These are phyloP conservation scores for Ophion ellenae DNA, from an alignment of 2,888 invertebrate genomes.

Conservation along the genomic window DNA sequence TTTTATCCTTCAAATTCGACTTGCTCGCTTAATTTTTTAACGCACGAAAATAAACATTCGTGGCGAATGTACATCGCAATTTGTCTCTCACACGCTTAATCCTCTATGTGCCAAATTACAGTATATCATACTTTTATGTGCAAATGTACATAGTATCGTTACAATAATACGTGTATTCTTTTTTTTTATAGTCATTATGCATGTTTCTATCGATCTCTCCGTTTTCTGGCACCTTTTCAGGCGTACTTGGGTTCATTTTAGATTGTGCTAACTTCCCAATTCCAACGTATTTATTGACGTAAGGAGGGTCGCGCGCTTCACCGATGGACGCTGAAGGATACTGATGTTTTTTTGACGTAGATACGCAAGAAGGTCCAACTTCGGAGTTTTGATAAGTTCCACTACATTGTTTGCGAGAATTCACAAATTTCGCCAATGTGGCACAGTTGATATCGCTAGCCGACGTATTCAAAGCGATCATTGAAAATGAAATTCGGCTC, in stretches of 20 bases:
- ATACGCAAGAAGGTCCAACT: background rate
- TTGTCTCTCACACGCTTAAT: conserved; percentile 40
- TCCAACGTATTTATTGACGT: background rate
- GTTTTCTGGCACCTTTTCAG: conserved; percentile 5
- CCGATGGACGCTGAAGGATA: background rate
- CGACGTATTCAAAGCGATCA: background rate
- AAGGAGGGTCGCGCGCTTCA: background rate
- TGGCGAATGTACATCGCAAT: conserved; percentile 32
- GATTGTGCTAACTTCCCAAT: conserved; percentile 2
- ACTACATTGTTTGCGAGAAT: background rate
- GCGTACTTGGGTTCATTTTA: background rate
- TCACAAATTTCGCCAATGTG: too few relatives aligned
- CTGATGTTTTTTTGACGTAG: background rate
- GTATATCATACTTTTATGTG: conserved; percentile 64
- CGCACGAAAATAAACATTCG: conserved; percentile 41
- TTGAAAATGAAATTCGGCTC: background rate
- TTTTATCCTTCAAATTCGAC: background rate
- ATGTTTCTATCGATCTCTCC: conserved; percentile 8
- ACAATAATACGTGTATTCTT: conserved; percentile 59
- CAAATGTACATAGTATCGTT: conserved; percentile 66
- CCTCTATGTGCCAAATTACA: conserved; percentile 62
- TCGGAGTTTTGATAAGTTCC: background rate
- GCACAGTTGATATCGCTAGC: background rate
- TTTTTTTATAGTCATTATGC: conserved; percentile 28
- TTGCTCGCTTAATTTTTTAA: background rate